A percentile compares a stretch with the other conserved stretches of the same genome.
These are phyloP conservation scores for Oreochromis mossambicus DNA, from an alignment of 2,797 vertebrate species.

Conservation along the genomic window DNA sequence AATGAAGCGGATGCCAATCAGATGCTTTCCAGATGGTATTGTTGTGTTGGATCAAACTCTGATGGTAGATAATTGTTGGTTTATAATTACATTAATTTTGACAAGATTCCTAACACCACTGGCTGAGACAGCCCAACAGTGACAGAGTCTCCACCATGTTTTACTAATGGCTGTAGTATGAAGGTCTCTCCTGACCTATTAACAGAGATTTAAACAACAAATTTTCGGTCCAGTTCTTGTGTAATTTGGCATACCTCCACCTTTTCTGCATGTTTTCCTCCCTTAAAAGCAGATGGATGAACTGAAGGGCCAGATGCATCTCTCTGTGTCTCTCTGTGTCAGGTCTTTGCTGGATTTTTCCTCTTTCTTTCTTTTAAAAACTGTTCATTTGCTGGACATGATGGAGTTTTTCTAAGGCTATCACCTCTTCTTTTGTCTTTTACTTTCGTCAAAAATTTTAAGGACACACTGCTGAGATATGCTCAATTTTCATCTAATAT, in stretches of 20 bases:
- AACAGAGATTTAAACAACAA: neutral
- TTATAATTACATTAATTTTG: neutral
- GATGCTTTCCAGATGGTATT: neutral
- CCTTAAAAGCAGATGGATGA: neutral
- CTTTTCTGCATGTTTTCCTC: neutral
- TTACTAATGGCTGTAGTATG: neutral
- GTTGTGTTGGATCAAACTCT: neutral
- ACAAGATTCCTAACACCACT: neutral
- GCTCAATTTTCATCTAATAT: neutral
- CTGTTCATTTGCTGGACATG: neutral
- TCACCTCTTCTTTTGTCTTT: neutral
- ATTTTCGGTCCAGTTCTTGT: neutral
- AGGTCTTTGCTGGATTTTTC: neutral
- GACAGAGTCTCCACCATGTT: neutral
- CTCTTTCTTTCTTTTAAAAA: neutral
- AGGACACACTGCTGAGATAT: neutral
- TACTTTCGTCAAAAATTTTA: neutral
- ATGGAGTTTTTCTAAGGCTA: neutral
- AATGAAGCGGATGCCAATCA: neutral
- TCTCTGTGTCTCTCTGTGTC: neutral
- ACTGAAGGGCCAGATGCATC: neutral
- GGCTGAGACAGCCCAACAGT: neutral
- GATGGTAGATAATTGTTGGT: no score
- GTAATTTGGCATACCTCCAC: neutral
- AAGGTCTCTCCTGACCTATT: neutral